Evolutionary conservation across 2,888 invertebrate genomes (phyloP).

Genomic region (Leucophora obtusa): DNA sequence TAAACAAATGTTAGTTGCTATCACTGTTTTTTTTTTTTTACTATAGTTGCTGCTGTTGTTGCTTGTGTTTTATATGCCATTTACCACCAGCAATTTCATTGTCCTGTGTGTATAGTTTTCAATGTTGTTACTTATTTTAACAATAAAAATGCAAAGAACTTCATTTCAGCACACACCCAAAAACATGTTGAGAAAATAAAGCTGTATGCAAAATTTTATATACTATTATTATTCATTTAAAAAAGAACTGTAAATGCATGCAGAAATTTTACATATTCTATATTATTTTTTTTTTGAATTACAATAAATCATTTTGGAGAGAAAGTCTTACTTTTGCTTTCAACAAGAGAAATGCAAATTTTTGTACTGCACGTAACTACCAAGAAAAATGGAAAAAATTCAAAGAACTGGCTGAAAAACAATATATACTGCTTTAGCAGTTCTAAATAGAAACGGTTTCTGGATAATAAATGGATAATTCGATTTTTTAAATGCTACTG

Average conservation of each 20-base stretch:
- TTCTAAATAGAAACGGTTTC: too few relatives aligned
- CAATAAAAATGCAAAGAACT: neutral
- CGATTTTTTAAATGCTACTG: too few relatives aligned
- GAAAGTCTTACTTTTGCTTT: neutral
- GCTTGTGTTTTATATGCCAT: neutral
- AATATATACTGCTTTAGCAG: too few relatives aligned
- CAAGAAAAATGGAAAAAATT: too few relatives aligned
- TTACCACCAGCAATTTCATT: neutral
- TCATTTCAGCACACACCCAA: neutral
- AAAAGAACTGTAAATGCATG: neutral
- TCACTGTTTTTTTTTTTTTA: neutral
- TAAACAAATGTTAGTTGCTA: neutral
- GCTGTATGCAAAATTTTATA: neutral
- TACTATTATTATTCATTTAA: neutral
- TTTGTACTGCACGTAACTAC: too few relatives aligned
- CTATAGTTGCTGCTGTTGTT: neutral
- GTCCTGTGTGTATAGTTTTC: constrained; percentile 21
- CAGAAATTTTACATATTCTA: neutral
- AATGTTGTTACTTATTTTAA: constrained; percentile 1
- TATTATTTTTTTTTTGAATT: neutral
- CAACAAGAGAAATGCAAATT: neutral
- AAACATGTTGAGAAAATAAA: neutral
- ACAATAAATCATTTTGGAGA: neutral
- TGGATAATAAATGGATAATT: too few relatives aligned
- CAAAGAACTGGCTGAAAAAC: too few relatives aligned